Conservation (phyloP, 2,797 vertebrate species). For the Pagetopsis macropterus region DNA sequence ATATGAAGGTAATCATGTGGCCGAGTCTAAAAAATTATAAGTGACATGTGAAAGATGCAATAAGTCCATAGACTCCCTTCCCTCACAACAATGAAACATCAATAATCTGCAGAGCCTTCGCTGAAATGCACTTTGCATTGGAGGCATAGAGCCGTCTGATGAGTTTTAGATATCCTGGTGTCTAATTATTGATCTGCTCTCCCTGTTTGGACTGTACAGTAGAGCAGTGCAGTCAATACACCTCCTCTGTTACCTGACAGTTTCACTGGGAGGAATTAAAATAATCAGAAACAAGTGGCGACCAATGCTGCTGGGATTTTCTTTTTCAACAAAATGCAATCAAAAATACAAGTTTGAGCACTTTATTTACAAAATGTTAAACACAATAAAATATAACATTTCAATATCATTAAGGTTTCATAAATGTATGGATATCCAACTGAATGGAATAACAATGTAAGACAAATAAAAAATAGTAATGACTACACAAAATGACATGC, state of each 20-base stretch:
- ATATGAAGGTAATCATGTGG: slow-evolving; percentile 56
- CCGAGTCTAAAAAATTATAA: slow-evolving; percentile 39
- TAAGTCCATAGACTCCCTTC: slow-evolving; percentile 61
- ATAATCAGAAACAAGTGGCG: slow-evolving; percentile 31
- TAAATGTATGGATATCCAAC: slow-evolving; percentile 84
- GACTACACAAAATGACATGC: slow-evolving; percentile 84
- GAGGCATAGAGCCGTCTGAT: slow-evolving; percentile 69
- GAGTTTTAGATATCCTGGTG: slow-evolving; percentile 71
- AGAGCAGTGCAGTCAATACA: slow-evolving; percentile 64
- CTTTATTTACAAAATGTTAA: slow-evolving; percentile 92
- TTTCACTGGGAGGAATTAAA: slow-evolving; percentile 39
- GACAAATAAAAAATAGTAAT: slow-evolving; percentile 75
- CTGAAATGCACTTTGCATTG: slow-evolving; percentile 75
- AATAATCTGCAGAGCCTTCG: slow-evolving; percentile 63
- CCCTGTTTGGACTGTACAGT: slow-evolving; percentile 66
- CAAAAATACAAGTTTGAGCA: slow-evolving; percentile 80
- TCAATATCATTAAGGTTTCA: slow-evolving; percentile 86
- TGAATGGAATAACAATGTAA: slow-evolving; percentile 80
- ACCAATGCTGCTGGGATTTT: slow-evolving; percentile 17
- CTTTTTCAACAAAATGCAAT: slow-evolving; percentile 48
- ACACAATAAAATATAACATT: slow-evolving; percentile 93
- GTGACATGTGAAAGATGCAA: slow-evolving; percentile 62
- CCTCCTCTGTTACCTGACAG: slow-evolving; percentile 62
- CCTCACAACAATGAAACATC: slow-evolving; percentile 67
- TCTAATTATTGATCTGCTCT: slow-evolving; percentile 74